These are phyloP conservation scores for Papilio dardanus DNA, from an alignment of 1,140 invertebrate species.

Conservation along the genomic window DNA sequence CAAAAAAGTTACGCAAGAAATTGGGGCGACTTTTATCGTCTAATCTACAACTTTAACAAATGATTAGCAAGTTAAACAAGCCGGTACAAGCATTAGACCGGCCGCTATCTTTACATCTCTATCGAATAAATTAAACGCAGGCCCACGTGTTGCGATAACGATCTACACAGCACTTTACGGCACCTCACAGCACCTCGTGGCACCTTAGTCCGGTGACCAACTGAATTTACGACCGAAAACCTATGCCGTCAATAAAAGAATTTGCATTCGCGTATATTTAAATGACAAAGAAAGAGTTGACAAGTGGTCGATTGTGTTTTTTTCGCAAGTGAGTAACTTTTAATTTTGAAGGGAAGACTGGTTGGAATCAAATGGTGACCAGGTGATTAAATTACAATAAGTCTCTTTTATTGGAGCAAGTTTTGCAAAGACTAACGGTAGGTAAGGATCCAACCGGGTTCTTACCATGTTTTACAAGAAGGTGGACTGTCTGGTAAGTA, in stretches of 20 bases:
- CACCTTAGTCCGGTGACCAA: constrained; percentile 8
- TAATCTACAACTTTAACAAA: constrained; percentile 67
- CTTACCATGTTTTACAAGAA: no score
- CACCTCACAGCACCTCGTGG: not conserved
- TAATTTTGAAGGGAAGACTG: constrained; percentile 52
- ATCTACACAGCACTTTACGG: constrained; percentile 51
- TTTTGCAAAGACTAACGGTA: constrained; percentile 43
- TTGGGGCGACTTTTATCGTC: constrained; percentile 58
- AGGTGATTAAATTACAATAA: constrained; percentile 79
- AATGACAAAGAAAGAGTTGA: constrained; percentile 54
- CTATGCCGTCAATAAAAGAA: constrained; percentile 47
- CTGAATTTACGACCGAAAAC: constrained; percentile 75
- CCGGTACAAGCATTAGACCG: constrained; percentile 55
- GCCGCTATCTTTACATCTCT: constrained; percentile 61
- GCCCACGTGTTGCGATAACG: constrained; percentile 62
- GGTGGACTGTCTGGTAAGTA: not conserved
- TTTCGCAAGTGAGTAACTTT: constrained; percentile 63
- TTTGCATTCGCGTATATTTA: constrained; percentile 59
- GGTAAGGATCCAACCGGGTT: constrained; percentile 20
- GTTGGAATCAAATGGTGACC: constrained; percentile 40
- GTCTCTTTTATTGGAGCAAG: constrained; percentile 48
- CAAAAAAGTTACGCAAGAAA: constrained; percentile 45
- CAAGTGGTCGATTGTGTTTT: constrained; percentile 76
- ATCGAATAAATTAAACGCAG: constrained; percentile 59
- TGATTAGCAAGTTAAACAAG: constrained; percentile 77